phyloP scores from a whole-genome alignment of 1,140 invertebrate genomes.

The Hylyphantes graminicola region DNA sequence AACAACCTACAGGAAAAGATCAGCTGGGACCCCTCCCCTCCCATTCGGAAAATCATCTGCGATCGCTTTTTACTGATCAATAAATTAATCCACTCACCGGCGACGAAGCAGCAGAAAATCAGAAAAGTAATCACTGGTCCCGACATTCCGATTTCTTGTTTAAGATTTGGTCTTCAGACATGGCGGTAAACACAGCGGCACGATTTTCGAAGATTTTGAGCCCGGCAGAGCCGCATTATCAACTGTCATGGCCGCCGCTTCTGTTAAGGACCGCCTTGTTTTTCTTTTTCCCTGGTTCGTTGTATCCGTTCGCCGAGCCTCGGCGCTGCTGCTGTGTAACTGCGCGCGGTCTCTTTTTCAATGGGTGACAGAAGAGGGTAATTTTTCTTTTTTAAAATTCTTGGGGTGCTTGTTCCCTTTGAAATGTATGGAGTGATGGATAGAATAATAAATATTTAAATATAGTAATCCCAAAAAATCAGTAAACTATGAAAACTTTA shows the following conservation, averaged over 20 bases:
- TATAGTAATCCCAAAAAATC: neutral
- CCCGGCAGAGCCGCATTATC: neutral
- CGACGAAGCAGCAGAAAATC: slow-evolving; percentile 9
- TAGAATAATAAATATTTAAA: neutral
- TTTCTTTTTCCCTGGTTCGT: slow-evolving; percentile 3
- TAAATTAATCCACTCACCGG: slow-evolving; percentile 35
- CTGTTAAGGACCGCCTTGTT: slow-evolving; percentile 44
- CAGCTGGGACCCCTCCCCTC: neutral
- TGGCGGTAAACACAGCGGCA: slow-evolving; percentile 40
- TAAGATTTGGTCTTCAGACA: slow-evolving; percentile 40
- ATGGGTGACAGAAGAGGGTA: too few relatives aligned
- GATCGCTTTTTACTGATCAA: slow-evolving; percentile 15
- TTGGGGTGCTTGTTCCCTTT: too few relatives aligned
- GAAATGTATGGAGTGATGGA: neutral
- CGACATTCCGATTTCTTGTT: slow-evolving; percentile 23
- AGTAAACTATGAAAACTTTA: too few relatives aligned
- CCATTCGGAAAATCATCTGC: slow-evolving; percentile 17
- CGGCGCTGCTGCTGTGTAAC: slow-evolving; percentile 24
- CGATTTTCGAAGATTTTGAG: slow-evolving; percentile 37
- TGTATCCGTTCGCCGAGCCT: slow-evolving; percentile 4
- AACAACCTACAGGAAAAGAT: neutral
- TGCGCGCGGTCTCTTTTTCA: slow-evolving; percentile 17
- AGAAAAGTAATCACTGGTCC: slow-evolving; percentile 17
- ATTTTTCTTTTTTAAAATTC: too few relatives aligned
- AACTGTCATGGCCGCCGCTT: slow-evolving; percentile 53